Evolutionary conservation across 2,888 invertebrate species (phyloP).

Genomic region (Temnothorax ravouxi): DNA sequence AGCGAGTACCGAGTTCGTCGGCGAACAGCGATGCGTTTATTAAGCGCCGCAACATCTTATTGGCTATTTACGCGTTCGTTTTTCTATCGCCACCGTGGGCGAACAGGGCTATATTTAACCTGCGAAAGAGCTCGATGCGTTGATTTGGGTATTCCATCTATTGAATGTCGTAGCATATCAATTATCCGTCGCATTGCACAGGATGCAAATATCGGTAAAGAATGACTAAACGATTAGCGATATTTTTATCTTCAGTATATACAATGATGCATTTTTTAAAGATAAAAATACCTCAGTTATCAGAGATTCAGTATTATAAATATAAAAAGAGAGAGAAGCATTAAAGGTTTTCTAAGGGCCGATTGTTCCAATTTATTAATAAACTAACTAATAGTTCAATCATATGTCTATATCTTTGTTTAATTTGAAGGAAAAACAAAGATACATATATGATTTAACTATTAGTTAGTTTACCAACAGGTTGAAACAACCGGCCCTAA

Average conservation of each 20-base stretch:
- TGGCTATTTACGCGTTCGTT: constrained; percentile 64
- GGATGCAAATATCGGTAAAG: neutral
- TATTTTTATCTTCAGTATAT: neutral
- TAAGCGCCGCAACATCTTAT: constrained; percentile 67
- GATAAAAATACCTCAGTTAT: neutral
- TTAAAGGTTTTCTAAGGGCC: neutral
- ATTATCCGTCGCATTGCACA: constrained; percentile 17
- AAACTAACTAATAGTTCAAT: no score
- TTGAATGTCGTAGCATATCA: constrained; percentile 17
- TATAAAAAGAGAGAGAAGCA: neutral
- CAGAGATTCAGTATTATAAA: neutral
- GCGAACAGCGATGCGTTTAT: constrained; percentile 54
- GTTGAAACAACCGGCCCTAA: no score
- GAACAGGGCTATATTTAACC: constrained; percentile 14
- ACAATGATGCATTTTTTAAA: neutral
- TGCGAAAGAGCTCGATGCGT: neutral
- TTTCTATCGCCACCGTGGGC: constrained; percentile 61
- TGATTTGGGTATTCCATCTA: neutral
- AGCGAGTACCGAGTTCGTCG: constrained; percentile 23
- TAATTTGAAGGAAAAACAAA: no score
- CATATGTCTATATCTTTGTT: no score
- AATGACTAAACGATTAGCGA: neutral
- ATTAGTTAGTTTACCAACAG: no score
- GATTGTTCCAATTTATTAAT: no score
- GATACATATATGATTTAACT: no score